A percentile compares a stretch with the other conserved stretches of the same genome.
These are phyloP conservation scores for Acrossocheilus wenchowensis DNA, from an alignment of 2,797 vertebrate species.

Conservation along the genomic window DNA sequence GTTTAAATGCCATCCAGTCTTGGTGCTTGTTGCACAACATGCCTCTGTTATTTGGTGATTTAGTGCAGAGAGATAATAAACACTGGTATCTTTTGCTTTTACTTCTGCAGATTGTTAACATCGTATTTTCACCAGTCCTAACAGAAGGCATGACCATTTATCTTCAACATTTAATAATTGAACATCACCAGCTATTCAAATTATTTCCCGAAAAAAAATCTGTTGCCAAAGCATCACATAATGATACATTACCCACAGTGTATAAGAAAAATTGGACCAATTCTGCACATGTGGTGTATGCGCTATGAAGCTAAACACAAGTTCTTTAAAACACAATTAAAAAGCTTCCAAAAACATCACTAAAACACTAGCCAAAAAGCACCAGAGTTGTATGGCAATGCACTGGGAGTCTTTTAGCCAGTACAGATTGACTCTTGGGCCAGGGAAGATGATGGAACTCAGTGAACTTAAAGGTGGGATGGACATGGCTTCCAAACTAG, in stretches of 20 bases:
- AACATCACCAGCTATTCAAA: background rate
- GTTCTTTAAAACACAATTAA: background rate
- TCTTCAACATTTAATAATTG: slow-evolving; percentile 15
- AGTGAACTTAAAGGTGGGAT: no score
- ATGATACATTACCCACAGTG: slow-evolving; percentile 29
- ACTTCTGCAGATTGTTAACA: slow-evolving; percentile 10
- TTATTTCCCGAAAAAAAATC: background rate
- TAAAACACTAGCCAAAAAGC: no score
- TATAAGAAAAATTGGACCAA: slow-evolving; percentile 21
- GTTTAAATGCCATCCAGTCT: slow-evolving; percentile 53
- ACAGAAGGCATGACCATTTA: slow-evolving; percentile 18
- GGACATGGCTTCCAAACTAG: no score
- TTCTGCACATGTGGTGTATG: slow-evolving; percentile 31
- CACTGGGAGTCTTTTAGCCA: no score
- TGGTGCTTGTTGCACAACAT: slow-evolving; percentile 53
- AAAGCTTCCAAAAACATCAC: no score
- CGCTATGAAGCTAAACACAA: slow-evolving; percentile 3
- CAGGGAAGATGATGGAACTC: no score
- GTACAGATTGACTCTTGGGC: no score
- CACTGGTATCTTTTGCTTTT: slow-evolving; percentile 40
- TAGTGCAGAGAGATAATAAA: slow-evolving; percentile 47
- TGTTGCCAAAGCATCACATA: slow-evolving; percentile 18
- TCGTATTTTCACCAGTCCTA: background rate
- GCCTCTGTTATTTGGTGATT: slow-evolving; percentile 56
- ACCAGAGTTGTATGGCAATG: no score